These are phyloP conservation scores for Batillaria attramentaria DNA, from an alignment of 1,140 invertebrate species.

Conservation along the genomic window DNA sequence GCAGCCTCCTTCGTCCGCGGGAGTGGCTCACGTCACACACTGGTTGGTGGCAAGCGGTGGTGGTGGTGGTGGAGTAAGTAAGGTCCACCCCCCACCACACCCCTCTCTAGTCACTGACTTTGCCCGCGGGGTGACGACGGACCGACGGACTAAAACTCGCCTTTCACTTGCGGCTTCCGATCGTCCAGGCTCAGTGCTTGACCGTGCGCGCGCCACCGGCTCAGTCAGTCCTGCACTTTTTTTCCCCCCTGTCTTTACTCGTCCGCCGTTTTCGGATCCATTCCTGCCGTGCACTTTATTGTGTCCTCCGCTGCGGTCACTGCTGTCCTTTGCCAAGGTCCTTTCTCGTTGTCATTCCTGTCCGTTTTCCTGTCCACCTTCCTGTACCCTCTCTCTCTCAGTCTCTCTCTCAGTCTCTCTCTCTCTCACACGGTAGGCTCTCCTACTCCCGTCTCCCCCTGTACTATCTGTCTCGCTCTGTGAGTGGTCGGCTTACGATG, in stretches of 20 bases:
- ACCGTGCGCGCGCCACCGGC: background rate
- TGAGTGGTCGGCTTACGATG: background rate
- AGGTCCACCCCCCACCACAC: too few species aligned
- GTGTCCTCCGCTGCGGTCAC: background rate
- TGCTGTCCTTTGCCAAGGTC: too few species aligned
- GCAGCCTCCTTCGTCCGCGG: too few species aligned
- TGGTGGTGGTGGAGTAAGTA: background rate
- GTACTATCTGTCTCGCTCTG: background rate
- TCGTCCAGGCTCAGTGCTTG: too few species aligned
- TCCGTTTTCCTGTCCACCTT: background rate
- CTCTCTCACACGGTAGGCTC: background rate
- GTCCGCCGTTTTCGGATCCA: background rate
- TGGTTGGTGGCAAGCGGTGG: background rate
- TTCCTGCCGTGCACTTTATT: background rate
- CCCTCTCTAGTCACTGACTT: too few species aligned
- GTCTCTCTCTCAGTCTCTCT: conserved; percentile 6
- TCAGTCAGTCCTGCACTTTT: background rate
- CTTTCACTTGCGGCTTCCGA: too few species aligned
- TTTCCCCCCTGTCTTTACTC: background rate
- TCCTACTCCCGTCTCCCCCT: conserved; percentile 4
- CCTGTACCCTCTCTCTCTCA: conserved; percentile 12
- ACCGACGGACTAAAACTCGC: too few species aligned
- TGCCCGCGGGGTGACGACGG: background rate
- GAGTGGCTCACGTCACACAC: background rate
- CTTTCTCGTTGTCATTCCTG: too few species aligned